Evolutionary conservation across 1,140 invertebrate genomes (phyloP).

Genomic region (Dermatophagoides farinae): DNA sequence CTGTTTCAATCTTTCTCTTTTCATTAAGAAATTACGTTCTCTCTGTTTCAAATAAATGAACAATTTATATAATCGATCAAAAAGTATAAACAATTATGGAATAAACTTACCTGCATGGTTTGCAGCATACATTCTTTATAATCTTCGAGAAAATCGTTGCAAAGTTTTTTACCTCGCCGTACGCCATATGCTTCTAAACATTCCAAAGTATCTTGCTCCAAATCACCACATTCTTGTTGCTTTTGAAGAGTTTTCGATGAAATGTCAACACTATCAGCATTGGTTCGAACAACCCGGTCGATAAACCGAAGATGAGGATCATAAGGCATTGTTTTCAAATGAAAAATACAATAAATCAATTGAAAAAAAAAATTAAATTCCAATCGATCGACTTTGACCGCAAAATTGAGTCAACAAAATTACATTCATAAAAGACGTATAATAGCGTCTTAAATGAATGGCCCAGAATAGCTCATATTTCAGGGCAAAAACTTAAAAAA

Average conservation of each 20-base stretch:
- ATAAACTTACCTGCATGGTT: neutral
- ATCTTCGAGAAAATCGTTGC: constrained; percentile 4
- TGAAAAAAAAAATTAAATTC: no score
- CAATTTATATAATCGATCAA: neutral
- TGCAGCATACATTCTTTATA: neutral
- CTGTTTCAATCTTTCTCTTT: constrained; percentile 4
- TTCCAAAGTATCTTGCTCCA: constrained; percentile 13
- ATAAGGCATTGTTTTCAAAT: neutral
- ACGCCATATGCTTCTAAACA: constrained; percentile 16
- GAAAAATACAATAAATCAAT: no score
- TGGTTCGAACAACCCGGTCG: neutral
- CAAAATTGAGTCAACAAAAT: neutral
- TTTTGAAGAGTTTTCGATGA: constrained; percentile 25
- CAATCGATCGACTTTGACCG: no score
- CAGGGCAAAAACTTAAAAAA: neutral
- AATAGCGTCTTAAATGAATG: neutral
- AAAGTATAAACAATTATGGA: neutral
- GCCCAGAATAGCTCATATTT: no score
- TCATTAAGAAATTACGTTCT: constrained; percentile 2
- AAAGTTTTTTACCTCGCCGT: neutral
- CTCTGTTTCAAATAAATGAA: neutral
- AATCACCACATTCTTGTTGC: constrained; percentile 8
- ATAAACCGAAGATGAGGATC: neutral
- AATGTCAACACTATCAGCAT: neutral
- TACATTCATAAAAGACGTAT: neutral